These are phyloP conservation scores for Drosophila insularis DNA, from an alignment of 1,140 invertebrate genomes.

Conservation along the genomic window DNA sequence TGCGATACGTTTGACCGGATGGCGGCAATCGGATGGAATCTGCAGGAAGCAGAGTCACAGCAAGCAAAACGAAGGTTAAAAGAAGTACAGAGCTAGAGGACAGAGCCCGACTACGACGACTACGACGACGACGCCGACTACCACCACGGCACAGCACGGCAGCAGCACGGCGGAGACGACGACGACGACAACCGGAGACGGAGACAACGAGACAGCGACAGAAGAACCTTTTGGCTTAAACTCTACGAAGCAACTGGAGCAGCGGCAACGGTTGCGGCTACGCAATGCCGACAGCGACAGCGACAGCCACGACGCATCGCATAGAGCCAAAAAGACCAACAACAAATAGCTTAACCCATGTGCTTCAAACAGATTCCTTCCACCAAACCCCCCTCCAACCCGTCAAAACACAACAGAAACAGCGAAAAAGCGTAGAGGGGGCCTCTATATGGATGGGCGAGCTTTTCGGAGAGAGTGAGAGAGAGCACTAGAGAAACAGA, in stretches of 20 bases:
- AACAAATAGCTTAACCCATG: slow-evolving; percentile 63
- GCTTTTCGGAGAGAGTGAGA: not conserved
- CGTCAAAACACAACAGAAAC: slow-evolving; percentile 10
- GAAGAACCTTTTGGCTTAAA: slow-evolving; percentile 80
- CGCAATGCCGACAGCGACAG: slow-evolving; percentile 44
- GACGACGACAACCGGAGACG: slow-evolving; percentile 6
- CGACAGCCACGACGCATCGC: slow-evolving; percentile 37
- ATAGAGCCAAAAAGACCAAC: slow-evolving; percentile 45
- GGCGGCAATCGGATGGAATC: slow-evolving; percentile 28
- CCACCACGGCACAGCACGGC: not conserved
- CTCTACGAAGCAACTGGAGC: slow-evolving; percentile 79
- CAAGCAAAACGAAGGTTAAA: slow-evolving; percentile 1
- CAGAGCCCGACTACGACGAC: slow-evolving; percentile 26
- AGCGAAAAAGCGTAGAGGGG: not conserved
- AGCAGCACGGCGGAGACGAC: slow-evolving; percentile 18
- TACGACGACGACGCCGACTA: slow-evolving; percentile 25
- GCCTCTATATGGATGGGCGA: not conserved
- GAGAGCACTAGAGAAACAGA: slow-evolving; percentile 8
- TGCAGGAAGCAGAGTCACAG: slow-evolving; percentile 28
- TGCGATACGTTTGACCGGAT: slow-evolving; percentile 36
- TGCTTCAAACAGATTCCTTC: slow-evolving; percentile 7
- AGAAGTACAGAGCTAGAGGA: slow-evolving; percentile 11
- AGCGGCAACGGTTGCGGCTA: slow-evolving; percentile 45
- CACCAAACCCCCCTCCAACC: slow-evolving; percentile 20
- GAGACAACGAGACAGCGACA: slow-evolving; percentile 4